Conservation (phyloP, 2,797 vertebrate species). For the Chaetodon trifasciatus region DNA sequence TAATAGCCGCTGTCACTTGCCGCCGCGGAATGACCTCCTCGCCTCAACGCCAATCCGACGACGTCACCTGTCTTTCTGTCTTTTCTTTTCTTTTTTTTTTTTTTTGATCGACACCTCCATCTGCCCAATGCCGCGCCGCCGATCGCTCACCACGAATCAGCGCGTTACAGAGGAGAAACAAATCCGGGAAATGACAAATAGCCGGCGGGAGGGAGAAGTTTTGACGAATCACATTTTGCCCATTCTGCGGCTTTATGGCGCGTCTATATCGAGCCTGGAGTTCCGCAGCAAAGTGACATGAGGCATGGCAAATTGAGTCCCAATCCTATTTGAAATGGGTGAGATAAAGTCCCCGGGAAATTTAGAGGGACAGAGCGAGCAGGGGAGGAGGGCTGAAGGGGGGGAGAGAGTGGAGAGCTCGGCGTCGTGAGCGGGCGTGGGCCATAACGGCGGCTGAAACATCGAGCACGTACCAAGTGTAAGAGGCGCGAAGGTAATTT, state of each 20-base stretch:
- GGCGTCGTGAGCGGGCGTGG: conserved; percentile 19
- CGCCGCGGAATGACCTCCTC: conserved; percentile 53
- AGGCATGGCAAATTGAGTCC: conserved; percentile 73
- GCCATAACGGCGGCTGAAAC: conserved; percentile 38
- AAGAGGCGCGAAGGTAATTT: conserved; percentile 64
- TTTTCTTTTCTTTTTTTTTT: neutral
- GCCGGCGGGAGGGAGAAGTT: conserved; percentile 39
- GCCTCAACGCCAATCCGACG: conserved; percentile 46
- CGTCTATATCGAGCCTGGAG: conserved; percentile 59
- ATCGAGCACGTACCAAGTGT: conserved; percentile 35
- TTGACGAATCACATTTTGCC: conserved; percentile 58
- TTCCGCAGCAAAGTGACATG: conserved; percentile 62
- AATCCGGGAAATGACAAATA: conserved; percentile 56
- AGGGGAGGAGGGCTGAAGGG: conserved; percentile 24
- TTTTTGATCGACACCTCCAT: conserved; percentile 64
- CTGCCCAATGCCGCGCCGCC: conserved; percentile 35
- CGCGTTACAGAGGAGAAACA: conserved; percentile 41
- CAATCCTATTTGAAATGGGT: conserved; percentile 77
- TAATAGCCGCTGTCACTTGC: conserved; percentile 80
- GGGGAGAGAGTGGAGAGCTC: conserved; percentile 22
- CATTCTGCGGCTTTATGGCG: conserved; percentile 70
- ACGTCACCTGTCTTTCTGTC: conserved; percentile 8
- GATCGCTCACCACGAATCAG: conserved; percentile 25
- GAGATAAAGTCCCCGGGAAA: conserved; percentile 75
- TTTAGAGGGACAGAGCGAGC: conserved; percentile 61